Evolutionary conservation across 1,140 invertebrate genomes (phyloP), one percentile per base, ranked within the genome.

Genomic region (Ruditapes philippinarum): DNA sequence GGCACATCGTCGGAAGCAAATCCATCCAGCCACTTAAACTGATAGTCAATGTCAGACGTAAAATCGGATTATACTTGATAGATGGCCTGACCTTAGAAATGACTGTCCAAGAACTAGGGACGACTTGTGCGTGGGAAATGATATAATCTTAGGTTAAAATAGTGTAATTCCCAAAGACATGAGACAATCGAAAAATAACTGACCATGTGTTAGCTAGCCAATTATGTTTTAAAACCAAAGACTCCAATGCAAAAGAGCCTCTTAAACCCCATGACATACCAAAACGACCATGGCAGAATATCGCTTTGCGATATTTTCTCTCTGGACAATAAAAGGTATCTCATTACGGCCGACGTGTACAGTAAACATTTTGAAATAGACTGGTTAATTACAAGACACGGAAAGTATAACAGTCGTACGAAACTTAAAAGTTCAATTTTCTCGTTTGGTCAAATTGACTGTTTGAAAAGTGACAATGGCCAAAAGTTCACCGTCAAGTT

Each of bases 241-340:
- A 11, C 11, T 84, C 81, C 11, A 84, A 84, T 5, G 38, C 4
- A 12, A 84, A 84, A 19, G 90, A 85, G 79, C 86, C 54, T 0
- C 54, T 91, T 28, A 84, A 78, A 1, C 40, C 81, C 9, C 36
- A 38, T 17, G n/a, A 22, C 11, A 31, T 49, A 42, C 62, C 80
- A 7, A 17, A 70, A 25, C 38, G 36, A 36, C 57, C 83, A 68
- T 91, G 4, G 49, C 36, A 57, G 7, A 0, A 40, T 7, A 83
- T 92, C 3, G 84, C 74, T n/a, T n/a, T 54, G 82, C 7, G 91
- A 94, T 62, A 73, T 94, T 14, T 92, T 91, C 62, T 57, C 90
- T 51, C 42, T 93, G 0, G 78, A 90, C 49, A 81, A 88, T 17
- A 70, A 76, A 65, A 17, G 87, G 2, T 95, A 92, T 40, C 45